A percentile compares a stretch with the other conserved stretches of the same genome.
Evolutionary conservation across 2,113 vertebrate species (phyloP).

Genomic region (Epinephelus moara): DNA sequence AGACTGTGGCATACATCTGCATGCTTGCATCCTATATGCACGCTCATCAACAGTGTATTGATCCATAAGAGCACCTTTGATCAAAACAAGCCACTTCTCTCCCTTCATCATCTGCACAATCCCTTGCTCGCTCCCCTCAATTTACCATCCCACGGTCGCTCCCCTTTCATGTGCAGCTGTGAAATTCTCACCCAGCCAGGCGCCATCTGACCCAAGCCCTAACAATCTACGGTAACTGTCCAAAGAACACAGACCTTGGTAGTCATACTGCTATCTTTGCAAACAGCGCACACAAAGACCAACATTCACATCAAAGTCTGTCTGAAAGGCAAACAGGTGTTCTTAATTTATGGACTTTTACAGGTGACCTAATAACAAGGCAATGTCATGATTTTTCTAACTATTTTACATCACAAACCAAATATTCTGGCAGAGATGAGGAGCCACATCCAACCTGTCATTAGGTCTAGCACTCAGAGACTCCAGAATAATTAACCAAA

Average conservation of each 20-base stretch:
- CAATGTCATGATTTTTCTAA: conserved; percentile 8
- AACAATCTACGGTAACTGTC: conserved; percentile 53
- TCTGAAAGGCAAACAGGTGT: conserved; percentile 51
- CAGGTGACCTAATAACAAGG: conserved; percentile 38
- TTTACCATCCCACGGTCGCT: conserved; percentile 55
- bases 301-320: conserved; percentile 48
- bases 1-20: background rate
- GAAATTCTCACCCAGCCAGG: conserved; percentile 78
- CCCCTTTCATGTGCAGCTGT: conserved; percentile 81
- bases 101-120: conserved; percentile 32
- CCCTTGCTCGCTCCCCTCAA: conserved; percentile 14
- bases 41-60: conserved; percentile 30
- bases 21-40: background rate
- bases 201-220: conserved; percentile 61
- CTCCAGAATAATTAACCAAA: background rate
- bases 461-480: background rate
- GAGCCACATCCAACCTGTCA: background rate
- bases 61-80: conserved; percentile 36
- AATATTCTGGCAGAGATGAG: background rate
- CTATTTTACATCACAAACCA: conserved; percentile 12
- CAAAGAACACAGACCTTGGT: conserved; percentile 69
- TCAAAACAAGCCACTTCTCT: conserved; percentile 55
- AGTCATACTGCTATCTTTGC: conserved; percentile 64
- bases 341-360: conserved; percentile 41
- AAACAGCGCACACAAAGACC: conserved; percentile 56